Evolutionary conservation across 2,888 invertebrate genomes (phyloP), one percentile per base, ranked within the genome.

Genomic region (Melieria picta): DNA sequence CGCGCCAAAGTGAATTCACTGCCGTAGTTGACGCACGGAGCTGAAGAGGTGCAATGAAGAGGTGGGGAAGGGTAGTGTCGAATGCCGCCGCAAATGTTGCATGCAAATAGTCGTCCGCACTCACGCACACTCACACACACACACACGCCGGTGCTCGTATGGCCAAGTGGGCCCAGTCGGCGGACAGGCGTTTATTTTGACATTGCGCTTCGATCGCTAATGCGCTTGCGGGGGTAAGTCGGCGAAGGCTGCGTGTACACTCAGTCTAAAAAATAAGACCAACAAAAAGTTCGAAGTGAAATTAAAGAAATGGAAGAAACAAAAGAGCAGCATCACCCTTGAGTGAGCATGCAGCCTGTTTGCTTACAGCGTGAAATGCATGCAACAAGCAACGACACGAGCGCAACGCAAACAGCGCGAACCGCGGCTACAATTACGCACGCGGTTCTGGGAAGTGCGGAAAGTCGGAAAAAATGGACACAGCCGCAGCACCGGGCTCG

Each of bases 351-450:
- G 45, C 45, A 43, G n/a, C 4, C n/a, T 13, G 9, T 50, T 13
- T 52, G 52, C 52, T 52, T 10, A 30, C 30, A 30, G 30, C 30
- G 30, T 30, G 30, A 30, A 30, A 30, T 30, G 30, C 30, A 30
- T 30, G 30, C 30, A 30, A 30, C 30, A 30, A 30, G 30, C 30
- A 30, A 2, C 30, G 30, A 30, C 30, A 30, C 30, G 30, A 30
- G 30, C 30, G 30, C 30, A 30, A 2, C 30, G 30, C 30, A 30
- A 30, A 30, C 30, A 30, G 30, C 30, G 30, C 30, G 30, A 48
- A 58, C 47, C 13, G 48, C 63, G 48, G 16, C 63, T 46, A 47
- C 63, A 63, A 63, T 63, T 63, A 63, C 63, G 63, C 48, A 30
- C 30, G 30, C 30, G 30, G 30, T 30, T 30, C 30, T 30, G 30